Percentiles rank a stretch among this genome's conserved stretches.
These are phyloP conservation scores for Cettia cetti DNA, from an alignment of 2,113 vertebrate species.

Conservation along the genomic window DNA sequence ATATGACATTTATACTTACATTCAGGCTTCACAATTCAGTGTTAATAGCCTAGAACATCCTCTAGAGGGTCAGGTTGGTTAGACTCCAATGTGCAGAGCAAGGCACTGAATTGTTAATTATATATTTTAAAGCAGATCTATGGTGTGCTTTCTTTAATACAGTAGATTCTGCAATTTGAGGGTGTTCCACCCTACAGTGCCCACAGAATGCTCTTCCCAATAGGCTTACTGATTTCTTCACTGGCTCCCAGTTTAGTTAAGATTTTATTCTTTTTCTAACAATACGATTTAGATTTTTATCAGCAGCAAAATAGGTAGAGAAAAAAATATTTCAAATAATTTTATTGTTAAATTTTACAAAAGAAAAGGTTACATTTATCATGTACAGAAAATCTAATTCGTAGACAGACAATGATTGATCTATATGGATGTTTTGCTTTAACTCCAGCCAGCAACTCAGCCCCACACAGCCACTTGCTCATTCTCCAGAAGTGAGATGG, in stretches of 20 bases:
- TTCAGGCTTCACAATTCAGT: not conserved
- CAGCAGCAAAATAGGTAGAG: not conserved
- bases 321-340: not conserved
- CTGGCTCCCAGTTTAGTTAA: not conserved
- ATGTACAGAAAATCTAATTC: not conserved
- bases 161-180: not conserved
- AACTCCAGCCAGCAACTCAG: not conserved
- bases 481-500: not conserved
- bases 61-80: not conserved
- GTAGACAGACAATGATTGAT: not conserved
- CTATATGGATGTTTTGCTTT: not conserved
- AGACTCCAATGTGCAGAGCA: not conserved
- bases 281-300: not conserved
- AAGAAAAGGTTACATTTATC: not conserved
- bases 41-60: not conserved
- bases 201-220: not conserved
- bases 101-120: not conserved
- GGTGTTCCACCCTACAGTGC: not conserved
- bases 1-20: rapidly evolving
- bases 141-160: not conserved
- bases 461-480: not conserved
- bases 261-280: not conserved
- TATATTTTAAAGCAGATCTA: not conserved
- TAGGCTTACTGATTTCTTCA: not conserved
- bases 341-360: not conserved